Conservation (phyloP, 1,140 invertebrate genomes). For the Psilanteris sp. region DNA sequence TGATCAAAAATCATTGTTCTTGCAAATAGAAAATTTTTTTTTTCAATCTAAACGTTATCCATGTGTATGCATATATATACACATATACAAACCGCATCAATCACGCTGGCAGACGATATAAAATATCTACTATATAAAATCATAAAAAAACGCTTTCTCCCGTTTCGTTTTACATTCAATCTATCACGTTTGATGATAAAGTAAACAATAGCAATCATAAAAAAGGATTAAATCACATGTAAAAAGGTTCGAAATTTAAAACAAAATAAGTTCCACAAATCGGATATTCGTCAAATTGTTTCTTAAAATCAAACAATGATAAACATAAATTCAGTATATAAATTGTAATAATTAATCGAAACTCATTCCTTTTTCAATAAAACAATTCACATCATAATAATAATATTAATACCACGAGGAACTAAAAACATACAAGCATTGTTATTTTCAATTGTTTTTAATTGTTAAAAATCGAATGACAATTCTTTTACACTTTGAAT, state of each 20-base stretch:
- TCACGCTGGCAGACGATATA: background rate
- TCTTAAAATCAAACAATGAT: no score
- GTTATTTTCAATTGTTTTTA: no score
- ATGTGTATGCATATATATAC: background rate
- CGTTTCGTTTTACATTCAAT: background rate
- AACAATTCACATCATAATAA: no score
- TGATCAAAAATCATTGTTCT: constrained; percentile 5
- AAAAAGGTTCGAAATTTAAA: background rate
- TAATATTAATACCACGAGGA: no score
- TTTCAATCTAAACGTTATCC: background rate
- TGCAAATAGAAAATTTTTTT: background rate
- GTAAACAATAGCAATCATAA: background rate
- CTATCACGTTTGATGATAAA: constrained; percentile 1
- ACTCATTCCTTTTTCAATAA: no score
- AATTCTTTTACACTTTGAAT: no score
- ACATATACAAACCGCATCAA: constrained; percentile 6
- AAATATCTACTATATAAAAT: background rate
- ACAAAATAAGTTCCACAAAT: no score
- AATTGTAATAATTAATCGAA: no score
- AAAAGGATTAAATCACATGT: background rate
- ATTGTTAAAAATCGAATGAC: no score
- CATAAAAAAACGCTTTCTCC: background rate
- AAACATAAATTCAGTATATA: no score
- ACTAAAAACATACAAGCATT: no score
- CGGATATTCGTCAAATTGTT: no score